Percentiles rank a stretch among this genome's conserved stretches.
phyloP scores from a whole-genome alignment of 2,888 invertebrate species.

The Phrixothrix hirtus region DNA sequence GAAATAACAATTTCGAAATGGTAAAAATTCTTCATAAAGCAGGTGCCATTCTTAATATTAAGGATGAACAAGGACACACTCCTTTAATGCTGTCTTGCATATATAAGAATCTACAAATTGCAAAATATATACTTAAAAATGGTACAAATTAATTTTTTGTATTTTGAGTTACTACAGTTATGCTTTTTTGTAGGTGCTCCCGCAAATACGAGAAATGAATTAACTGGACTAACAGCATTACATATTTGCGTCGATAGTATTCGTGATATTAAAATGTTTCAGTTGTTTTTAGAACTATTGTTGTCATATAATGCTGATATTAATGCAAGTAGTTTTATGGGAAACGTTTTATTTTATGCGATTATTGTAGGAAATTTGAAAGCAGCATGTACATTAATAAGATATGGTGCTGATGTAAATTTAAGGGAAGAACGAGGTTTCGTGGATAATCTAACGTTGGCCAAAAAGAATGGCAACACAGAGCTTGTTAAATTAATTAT shows the following conservation, averaged over 20 bases:
- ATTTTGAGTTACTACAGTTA: too few species aligned
- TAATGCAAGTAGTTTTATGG: slow-evolving; percentile 47
- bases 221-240: slow-evolving; percentile 58
- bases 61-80: slow-evolving; percentile 69
- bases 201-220: slow-evolving; percentile 49
- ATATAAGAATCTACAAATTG: slow-evolving; percentile 54
- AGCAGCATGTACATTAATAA: slow-evolving; percentile 62
- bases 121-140: slow-evolving; percentile 59
- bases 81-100: slow-evolving; percentile 66
- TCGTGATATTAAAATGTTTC: slow-evolving; percentile 58
- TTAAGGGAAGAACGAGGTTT: slow-evolving; percentile 61
- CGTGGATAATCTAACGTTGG: slow-evolving; percentile 62
- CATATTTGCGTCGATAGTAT: slow-evolving; percentile 66
- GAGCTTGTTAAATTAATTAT: slow-evolving; percentile 53
- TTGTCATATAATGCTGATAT: slow-evolving; percentile 48
- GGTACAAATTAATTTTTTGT: slow-evolving; percentile 54
- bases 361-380: slow-evolving; percentile 54
- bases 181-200: slow-evolving; percentile 45
- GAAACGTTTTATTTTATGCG: slow-evolving; percentile 56
- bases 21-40: slow-evolving; percentile 61
- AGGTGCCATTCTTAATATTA: slow-evolving; percentile 64
- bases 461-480: slow-evolving; percentile 55
- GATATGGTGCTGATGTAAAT: slow-evolving; percentile 68
- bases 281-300: slow-evolving; percentile 58
- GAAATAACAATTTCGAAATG: slow-evolving; percentile 64